phyloP scores from a whole-genome alignment of 2,797 vertebrate species.

The Yasuhikotakia modesta region DNA sequence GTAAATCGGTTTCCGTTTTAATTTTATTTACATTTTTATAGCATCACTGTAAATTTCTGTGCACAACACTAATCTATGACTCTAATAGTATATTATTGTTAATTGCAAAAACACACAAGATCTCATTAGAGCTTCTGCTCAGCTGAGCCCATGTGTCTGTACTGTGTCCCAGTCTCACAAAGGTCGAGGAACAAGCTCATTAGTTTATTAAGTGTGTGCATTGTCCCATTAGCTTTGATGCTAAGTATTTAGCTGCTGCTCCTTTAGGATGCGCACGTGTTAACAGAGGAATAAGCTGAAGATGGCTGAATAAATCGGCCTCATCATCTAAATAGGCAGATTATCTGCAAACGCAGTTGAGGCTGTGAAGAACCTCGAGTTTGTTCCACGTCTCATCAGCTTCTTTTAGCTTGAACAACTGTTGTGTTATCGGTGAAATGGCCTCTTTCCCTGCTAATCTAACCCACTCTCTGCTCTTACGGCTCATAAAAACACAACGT shows the following conservation, averaged over 20 bases:
- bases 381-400: constrained; percentile 8
- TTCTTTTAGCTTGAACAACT: not conserved
- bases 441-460: not conserved
- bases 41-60: not conserved
- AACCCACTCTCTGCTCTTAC: not conserved
- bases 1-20: not conserved
- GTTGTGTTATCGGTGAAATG: constrained; percentile 26
- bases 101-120: constrained; percentile 7
- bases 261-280: constrained; percentile 54
- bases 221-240: constrained; percentile 43
- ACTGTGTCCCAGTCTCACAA: constrained; percentile 34
- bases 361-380: not conserved
- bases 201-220: constrained; percentile 33
- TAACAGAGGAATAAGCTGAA: constrained; percentile 41
- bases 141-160: constrained; percentile 11
- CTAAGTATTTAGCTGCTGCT: constrained; percentile 20
- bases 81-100: constrained; percentile 5
- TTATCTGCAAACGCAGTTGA: not conserved
- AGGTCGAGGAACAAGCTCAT: constrained; percentile 46
- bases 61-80: not conserved
- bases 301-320: constrained; percentile 20
- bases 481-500: constrained; percentile 26
- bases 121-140: constrained; percentile 34
- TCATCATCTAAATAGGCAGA: constrained; percentile 4
- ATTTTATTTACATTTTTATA: not conserved